These are phyloP conservation scores for Anguilla pacifica DNA, from an alignment of 2,797 vertebrate genomes.

Conservation along the genomic window DNA sequence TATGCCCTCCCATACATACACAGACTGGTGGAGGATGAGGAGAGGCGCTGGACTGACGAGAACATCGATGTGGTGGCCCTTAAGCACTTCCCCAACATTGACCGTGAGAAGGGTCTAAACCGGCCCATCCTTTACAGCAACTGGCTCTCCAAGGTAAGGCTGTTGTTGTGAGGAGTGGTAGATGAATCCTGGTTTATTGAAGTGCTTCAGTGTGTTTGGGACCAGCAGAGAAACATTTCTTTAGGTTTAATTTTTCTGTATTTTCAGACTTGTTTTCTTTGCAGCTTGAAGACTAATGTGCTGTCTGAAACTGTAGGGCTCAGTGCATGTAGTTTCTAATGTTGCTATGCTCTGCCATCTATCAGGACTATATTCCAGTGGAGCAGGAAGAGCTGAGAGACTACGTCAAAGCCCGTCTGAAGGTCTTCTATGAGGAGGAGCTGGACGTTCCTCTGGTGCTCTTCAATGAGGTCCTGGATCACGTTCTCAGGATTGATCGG, in stretches of 20 bases:
- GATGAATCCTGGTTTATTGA: neutral
- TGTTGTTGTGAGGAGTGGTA: neutral
- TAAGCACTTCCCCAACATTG: constrained; percentile 98
- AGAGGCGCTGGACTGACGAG: constrained; percentile 97
- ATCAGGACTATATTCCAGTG: constrained; percentile 96
- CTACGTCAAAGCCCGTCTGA: constrained; percentile 96
- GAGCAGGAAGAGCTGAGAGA: constrained; percentile 97
- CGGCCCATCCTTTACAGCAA: constrained; percentile 98
- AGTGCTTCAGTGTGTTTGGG: neutral
- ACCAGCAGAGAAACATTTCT: too few relatives aligned
- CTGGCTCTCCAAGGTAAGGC: constrained; percentile 94
- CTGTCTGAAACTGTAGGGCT: neutral
- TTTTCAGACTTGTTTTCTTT: neutral
- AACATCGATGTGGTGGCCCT: constrained; percentile 94
- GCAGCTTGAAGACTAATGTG: neutral
- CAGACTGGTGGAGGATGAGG: constrained; percentile 95
- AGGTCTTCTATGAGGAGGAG: constrained; percentile 98
- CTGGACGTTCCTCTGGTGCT: constrained; percentile 95
- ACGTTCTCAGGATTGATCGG: constrained; percentile 96
- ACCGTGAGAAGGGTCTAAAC: constrained; percentile 90
- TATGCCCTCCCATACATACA: neutral
- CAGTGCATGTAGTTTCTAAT: neutral
- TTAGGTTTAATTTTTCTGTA: too few relatives aligned
- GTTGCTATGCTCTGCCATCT: constrained; percentile 21
- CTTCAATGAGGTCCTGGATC: constrained; percentile 97